Conservation (phyloP, 2,797 vertebrate species). For the Dryobates pubescens region DNA sequence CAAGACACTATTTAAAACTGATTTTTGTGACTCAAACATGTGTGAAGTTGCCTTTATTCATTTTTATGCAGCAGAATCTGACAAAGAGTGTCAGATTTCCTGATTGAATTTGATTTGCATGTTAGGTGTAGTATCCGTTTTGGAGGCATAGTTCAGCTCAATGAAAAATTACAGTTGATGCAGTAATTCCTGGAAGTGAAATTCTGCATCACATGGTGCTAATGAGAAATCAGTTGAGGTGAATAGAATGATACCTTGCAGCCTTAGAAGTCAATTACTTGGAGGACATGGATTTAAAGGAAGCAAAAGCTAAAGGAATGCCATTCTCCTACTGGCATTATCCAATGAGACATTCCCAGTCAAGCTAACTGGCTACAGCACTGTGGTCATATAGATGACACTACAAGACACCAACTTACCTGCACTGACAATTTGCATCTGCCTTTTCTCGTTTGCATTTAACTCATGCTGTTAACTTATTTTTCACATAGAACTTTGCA, state of each 20-base stretch:
- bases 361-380: neutral
- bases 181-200: neutral
- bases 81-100: neutral
- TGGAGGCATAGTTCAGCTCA: neutral
- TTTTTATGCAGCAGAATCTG: neutral
- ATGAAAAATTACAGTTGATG: neutral
- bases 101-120: neutral
- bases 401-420: neutral
- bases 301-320: neutral
- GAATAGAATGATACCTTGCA: neutral
- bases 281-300: neutral
- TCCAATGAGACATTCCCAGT: neutral
- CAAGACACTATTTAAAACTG: neutral
- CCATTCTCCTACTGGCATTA: neutral
- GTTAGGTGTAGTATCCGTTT: neutral
- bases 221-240: constrained; percentile 20
- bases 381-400: neutral
- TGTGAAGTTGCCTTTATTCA: neutral
- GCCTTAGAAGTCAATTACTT: neutral
- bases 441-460: neutral
- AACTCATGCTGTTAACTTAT: neutral
- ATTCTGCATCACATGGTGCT: neutral
- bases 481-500: neutral
- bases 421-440: neutral
- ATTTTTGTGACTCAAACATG: neutral